phyloP scores from a whole-genome alignment of 2,888 invertebrate genomes.

The Sialis fuliginosa region DNA sequence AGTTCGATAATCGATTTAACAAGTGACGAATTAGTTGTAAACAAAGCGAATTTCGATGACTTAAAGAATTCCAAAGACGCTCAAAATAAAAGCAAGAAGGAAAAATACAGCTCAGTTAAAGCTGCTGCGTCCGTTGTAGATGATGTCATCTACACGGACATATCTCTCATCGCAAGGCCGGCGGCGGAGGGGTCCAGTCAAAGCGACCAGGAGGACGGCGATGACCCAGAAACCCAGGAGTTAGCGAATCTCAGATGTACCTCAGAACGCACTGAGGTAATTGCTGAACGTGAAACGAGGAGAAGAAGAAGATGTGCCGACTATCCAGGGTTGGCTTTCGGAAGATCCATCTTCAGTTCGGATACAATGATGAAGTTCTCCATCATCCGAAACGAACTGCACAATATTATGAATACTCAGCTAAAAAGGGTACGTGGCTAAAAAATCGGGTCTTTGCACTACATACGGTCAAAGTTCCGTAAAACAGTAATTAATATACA shows the following conservation, averaged over 20 bases:
- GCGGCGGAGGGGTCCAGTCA: conserved; percentile 28
- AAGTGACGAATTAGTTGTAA: background rate
- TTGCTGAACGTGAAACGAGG: conserved; percentile 67
- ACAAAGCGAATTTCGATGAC: conserved; percentile 4
- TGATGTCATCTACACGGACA: conserved; percentile 20
- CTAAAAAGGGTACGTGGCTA: conserved; percentile 75
- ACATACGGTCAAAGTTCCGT: background rate
- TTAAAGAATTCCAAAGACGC: conserved; percentile 5
- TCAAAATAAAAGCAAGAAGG: conserved; percentile 5
- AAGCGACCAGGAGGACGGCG: conserved; percentile 41
- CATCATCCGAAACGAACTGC: conserved; percentile 90
- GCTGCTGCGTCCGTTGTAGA: conserved; percentile 31
- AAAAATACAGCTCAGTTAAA: conserved; percentile 13
- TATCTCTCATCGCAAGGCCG: conserved; percentile 22
- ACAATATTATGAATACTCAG: conserved; percentile 93
- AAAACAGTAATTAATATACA: background rate
- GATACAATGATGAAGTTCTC: conserved; percentile 97
- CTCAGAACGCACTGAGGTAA: conserved; percentile 74
- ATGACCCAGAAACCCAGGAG: conserved; percentile 64
- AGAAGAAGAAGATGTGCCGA: conserved; percentile 68
- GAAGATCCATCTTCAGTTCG: conserved; percentile 83
- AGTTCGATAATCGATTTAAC: conserved; percentile 3
- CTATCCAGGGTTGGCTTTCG: conserved; percentile 83
- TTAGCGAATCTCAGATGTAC: conserved; percentile 73
- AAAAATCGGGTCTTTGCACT: too few relatives aligned